Evolutionary conservation across 2,888 invertebrate genomes (phyloP), one percentile per base, ranked within the genome.

Genomic region (Cephus sareptanus): DNA sequence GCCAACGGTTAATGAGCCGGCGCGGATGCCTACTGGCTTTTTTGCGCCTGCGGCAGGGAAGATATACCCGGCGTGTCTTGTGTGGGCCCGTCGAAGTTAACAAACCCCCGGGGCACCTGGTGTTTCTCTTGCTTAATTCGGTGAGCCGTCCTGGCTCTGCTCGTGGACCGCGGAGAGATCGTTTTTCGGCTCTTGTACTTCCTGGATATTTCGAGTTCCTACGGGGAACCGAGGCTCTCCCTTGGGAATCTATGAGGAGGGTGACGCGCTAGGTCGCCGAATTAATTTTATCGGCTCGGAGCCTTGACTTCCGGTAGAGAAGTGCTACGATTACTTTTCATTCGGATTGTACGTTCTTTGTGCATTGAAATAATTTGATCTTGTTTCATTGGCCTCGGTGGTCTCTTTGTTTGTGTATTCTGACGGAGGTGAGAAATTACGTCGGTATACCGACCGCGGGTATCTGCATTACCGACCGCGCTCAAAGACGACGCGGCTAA

Each of bases 1-100:
- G 89, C 88, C 71, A 88, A 88, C 88, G 85, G 88, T 90, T 90
- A 90, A 90, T 90, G 90, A 90, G 90, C 90, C 87, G 89, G 87
- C 88, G 88, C 88, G 90, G 88, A 90, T 90, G 89, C 90, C 90
- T 87, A 89, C 87, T 89, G 89, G 87, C 87, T 90, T 86, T 90
- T 90, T 90, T 90, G 89, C 88, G 85, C 85, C 84, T 85, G 78
- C 23, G 15, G 56, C 23, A 56, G 23, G 56, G 56, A 23, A 56
- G 56, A 56, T 4, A 40, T 40, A 40, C 40, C 40, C 84, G 84
- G 85, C 85, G 85, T 84, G 81, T 81, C 85, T 87, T 85, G 87
- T 85, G 86, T 81, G 79, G 81, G 81, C 79, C 79, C 79, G 76
- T 80, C 77, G 79, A 81, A 82, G 80, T 87, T 87, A 87, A 86